Evolutionary conservation across 2,113 vertebrate genomes (phyloP).

Genomic region (Talpa occidentalis): DNA sequence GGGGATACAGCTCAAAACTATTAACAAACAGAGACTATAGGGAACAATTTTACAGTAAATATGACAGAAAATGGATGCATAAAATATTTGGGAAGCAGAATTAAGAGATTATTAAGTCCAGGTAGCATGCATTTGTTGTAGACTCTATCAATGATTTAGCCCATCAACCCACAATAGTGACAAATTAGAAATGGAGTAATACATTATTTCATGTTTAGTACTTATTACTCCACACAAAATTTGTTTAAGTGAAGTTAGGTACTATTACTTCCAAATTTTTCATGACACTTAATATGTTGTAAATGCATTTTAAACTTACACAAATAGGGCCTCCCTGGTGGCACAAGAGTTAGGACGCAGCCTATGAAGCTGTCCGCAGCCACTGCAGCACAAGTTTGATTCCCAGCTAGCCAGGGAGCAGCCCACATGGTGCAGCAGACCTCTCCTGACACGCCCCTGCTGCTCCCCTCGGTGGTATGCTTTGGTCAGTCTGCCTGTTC

Average conservation of each 20-base stretch:
- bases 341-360: no score
- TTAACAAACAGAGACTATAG: not conserved
- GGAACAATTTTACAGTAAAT: not conserved
- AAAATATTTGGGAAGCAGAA: not conserved
- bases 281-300: not conserved
- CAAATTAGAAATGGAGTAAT: not conserved
- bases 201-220: slow-evolving; percentile 6
- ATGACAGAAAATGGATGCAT: not conserved
- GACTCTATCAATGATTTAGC: not conserved
- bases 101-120: not conserved
- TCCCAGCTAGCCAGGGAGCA: no score
- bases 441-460: no score
- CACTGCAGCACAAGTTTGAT: no score
- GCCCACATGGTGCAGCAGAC: no score
- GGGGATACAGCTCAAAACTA: not conserved
- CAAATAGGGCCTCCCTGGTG: no score
- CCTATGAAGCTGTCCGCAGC: no score
- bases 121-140: not conserved
- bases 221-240: not conserved
- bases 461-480: no score
- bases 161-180: not conserved
- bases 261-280: slow-evolving; percentile 27
- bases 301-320: not conserved
- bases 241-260: not conserved
- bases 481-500: no score